A percentile compares a stretch with the other conserved stretches of the same genome.
Evolutionary conservation across 2,113 vertebrate species (phyloP).

Genomic region (Tamias sibiricus): DNA sequence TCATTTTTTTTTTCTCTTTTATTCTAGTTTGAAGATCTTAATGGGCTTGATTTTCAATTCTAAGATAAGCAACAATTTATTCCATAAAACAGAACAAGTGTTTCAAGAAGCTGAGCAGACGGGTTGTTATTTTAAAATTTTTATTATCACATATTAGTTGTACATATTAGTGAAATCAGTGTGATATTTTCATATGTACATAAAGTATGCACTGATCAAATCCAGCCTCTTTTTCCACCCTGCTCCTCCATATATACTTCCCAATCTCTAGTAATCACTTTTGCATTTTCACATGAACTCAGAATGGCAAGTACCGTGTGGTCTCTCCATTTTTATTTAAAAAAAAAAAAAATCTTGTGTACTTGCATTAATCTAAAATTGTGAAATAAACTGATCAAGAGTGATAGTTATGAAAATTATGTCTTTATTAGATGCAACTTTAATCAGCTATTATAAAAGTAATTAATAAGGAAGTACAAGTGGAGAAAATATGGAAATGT

Average conservation of each 20-base stretch:
- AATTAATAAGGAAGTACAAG: not conserved
- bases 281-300: not conserved
- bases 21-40: not conserved
- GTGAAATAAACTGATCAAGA: not conserved
- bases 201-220: not conserved
- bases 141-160: not conserved
- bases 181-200: not conserved
- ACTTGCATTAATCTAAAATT: not conserved
- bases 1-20: not conserved
- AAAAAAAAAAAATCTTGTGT: not conserved
- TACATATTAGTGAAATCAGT: not conserved
- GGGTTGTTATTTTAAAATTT: not conserved
- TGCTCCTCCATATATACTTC: accelerated
- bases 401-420: not conserved
- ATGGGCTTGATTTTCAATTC: not conserved
- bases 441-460: not conserved
- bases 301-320: not conserved
- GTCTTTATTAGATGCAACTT: not conserved
- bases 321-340: not conserved
- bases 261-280: not conserved
- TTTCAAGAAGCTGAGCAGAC: not conserved
- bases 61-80: not conserved
- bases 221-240: no score
- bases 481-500: not conserved
- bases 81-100: not conserved